phyloP scores from a whole-genome alignment of 2,797 vertebrate species.

The Macroramphosus scolopax region DNA sequence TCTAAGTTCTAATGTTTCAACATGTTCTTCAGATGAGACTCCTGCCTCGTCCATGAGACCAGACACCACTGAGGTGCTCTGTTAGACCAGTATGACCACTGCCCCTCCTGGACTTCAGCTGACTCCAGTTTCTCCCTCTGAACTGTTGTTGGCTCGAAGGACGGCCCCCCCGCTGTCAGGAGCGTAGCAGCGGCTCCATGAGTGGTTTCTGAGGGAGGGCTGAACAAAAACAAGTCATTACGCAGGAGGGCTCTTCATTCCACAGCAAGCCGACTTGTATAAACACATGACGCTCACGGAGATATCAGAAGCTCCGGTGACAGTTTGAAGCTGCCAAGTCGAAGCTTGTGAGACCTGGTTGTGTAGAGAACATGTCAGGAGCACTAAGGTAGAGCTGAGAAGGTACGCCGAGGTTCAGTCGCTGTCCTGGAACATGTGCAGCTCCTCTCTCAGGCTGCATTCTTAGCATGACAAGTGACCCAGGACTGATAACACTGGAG shows the following conservation, averaged over 20 bases:
- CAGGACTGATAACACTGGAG: constrained; percentile 42
- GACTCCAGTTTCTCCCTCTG: neutral
- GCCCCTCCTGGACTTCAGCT: neutral
- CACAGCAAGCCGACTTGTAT: constrained; percentile 23
- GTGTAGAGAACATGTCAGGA: too few species aligned
- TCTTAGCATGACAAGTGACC: constrained; percentile 45
- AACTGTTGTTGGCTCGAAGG: too few species aligned
- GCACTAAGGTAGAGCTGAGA: too few species aligned
- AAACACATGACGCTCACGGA: constrained; percentile 45
- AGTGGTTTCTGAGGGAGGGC: constrained; percentile 26
- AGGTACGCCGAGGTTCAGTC: neutral
- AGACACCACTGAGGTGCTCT: neutral
- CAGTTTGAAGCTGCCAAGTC: constrained; percentile 12
- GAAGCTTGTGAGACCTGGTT: too few species aligned
- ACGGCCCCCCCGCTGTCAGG: constrained; percentile 3
- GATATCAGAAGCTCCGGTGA: constrained; percentile 35
- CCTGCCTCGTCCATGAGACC: neutral
- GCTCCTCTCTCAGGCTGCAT: constrained; percentile 23
- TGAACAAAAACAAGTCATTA: constrained; percentile 50
- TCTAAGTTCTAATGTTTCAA: too few species aligned
- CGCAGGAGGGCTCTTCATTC: constrained; percentile 28
- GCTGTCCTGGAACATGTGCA: neutral
- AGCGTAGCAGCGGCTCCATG: constrained; percentile 12
- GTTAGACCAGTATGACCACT: too few species aligned
- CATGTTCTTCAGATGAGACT: too few species aligned